Base-by-base conservation (phyloP, 2,888 invertebrate species). In the Tholera decimalis region DNA sequence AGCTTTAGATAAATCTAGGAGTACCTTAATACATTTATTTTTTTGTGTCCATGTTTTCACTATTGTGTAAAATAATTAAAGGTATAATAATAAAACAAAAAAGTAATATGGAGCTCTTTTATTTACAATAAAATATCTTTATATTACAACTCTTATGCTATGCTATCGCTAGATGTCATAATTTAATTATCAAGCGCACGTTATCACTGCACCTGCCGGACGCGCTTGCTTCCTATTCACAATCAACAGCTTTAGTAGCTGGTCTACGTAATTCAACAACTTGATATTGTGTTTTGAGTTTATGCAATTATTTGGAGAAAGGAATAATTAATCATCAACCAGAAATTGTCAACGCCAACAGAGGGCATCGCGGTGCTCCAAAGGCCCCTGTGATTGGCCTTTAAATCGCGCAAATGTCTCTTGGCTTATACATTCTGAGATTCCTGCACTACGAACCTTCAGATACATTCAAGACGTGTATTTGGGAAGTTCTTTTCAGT, bases 51-150 rank as follows among this genome's bases (percentile, higher is more conserved):
- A n/a, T n/a, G n/a, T n/a, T n/a, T n/a, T n/a, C n/a, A n/a, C n/a
- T n/a, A n/a, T n/a, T n/a, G n/a, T n/a, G n/a, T n/a, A n/a, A n/a
- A n/a, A n/a, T n/a, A n/a, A n/a, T n/a, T n/a, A n/a, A n/a, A n/a
- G n/a, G 1, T 7, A 37, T 37, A 18, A 26, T 18, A 65, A 39
- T 30, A 20, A 65, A 39, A 65, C 39, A 60, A 41, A 46, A 49
- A 30, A 7, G 49, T 53, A 73, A 69, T 84, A 82, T 80, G 63
- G 78, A 84, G 78, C 84, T 85, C 81, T 86, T 87, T 88, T 89
- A 89, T 89, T 88, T 89, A 89, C 88, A 89, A 88, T 86, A 89
- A 84, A 83, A 83, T 82, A 75, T 85, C 76, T 75, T 83, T 87
- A 88, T 87, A 82, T 82, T 83, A 85, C 87, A 86, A 83, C 73